phyloP scores from a whole-genome alignment of 1,140 invertebrate genomes.

The Colletes latitarsis region DNA sequence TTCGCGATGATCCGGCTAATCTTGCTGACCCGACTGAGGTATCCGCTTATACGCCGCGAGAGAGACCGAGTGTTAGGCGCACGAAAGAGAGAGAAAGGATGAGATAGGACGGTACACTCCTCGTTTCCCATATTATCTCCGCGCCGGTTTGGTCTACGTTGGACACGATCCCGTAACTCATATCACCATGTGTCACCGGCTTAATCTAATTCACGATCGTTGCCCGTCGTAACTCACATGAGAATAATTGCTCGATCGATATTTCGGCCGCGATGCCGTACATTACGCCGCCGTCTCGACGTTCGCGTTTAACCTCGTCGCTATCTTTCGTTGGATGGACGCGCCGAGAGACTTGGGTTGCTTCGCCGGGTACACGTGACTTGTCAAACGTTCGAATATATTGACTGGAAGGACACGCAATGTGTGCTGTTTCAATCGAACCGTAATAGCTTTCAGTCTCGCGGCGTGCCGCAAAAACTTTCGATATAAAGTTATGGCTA shows the following conservation, averaged over 20 bases:
- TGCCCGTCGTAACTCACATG: conserved; percentile 74
- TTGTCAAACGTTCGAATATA: background rate
- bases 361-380: background rate
- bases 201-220: conserved; percentile 78
- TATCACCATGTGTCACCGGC: conserved; percentile 76
- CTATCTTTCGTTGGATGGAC: conserved; percentile 33
- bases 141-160: conserved; percentile 53
- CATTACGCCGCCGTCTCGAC: conserved; percentile 43
- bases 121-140: conserved; percentile 64
- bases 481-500: too few relatives aligned
- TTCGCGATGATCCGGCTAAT: conserved; percentile 58
- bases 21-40: conserved; percentile 47
- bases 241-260: conserved; percentile 77
- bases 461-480: too few relatives aligned
- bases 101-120: conserved; percentile 45
- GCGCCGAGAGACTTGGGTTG: conserved; percentile 8
- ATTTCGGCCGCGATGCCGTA: conserved; percentile 59
- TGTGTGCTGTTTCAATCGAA: background rate
- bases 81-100: conserved; percentile 33
- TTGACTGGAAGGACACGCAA: background rate
- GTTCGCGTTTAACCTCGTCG: conserved; percentile 17
- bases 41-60: conserved; percentile 37
- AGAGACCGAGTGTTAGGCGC: background rate
- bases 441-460: too few relatives aligned
- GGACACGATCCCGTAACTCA: conserved; percentile 71